phyloP scores from a whole-genome alignment of 2,888 invertebrate genomes.

The Pollenia griseotomentosa region DNA sequence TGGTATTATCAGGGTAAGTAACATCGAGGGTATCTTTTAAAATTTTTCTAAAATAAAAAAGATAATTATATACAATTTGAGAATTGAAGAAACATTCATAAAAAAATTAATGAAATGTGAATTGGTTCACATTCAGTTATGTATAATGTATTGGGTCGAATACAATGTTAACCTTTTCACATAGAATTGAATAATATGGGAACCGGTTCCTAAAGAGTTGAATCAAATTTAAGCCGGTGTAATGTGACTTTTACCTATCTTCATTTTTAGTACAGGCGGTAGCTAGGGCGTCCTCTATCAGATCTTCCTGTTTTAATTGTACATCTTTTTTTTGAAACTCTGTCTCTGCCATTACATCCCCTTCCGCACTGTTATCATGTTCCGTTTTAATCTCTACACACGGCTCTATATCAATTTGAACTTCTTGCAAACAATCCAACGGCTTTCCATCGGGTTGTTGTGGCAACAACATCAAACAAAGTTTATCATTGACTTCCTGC shows the following conservation, averaged over 20 bases:
- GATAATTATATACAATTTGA: not conserved
- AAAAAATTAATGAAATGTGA: too few relatives aligned
- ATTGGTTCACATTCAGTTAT: too few relatives aligned
- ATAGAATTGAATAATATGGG: not conserved
- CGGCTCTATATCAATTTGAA: constrained; percentile 61
- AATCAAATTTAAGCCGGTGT: too few relatives aligned
- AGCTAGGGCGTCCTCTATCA: constrained; percentile 37
- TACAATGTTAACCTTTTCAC: not conserved
- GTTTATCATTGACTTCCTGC: constrained; percentile 55
- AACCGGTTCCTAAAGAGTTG: not conserved
- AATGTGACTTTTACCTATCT: not conserved
- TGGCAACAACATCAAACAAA: constrained; percentile 25
- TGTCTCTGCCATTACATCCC: not conserved
- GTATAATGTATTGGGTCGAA: not conserved
- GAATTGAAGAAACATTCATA: too few relatives aligned
- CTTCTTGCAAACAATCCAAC: constrained; percentile 62
- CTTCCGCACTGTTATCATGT: constrained; percentile 17
- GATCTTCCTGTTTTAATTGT: constrained; percentile 48
- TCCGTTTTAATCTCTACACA: constrained; percentile 65
- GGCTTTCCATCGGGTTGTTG: constrained; percentile 13
- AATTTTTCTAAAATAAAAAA: constrained; percentile 28
- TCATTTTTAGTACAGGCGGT: constrained; percentile 11
- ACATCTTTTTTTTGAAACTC: constrained; percentile 13
- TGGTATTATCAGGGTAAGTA: not conserved
- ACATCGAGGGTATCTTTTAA: constrained; percentile 28